phyloP scores from a whole-genome alignment of 2,888 invertebrate genomes.

The Lasius fuliginosus region DNA sequence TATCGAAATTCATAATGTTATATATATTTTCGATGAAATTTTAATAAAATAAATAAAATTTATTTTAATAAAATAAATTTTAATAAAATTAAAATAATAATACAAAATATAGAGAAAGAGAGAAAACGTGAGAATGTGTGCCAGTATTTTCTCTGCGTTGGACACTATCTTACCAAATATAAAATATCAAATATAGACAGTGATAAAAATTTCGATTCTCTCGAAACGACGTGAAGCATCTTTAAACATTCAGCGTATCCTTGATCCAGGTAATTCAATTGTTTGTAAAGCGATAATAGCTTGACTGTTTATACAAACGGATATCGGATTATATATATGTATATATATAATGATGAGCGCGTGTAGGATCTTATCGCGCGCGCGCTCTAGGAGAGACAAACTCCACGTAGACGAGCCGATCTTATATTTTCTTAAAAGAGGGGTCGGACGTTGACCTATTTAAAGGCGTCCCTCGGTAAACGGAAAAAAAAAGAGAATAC shows the following conservation, averaged over 20 bases:
- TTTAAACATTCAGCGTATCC: not conserved
- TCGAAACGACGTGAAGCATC: not conserved
- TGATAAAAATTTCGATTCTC: not conserved
- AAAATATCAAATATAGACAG: not conserved
- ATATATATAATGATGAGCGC: constrained; percentile 27
- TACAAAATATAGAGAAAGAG: not conserved
- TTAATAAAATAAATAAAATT: not conserved
- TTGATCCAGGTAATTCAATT: constrained; percentile 29
- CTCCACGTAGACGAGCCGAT: not conserved
- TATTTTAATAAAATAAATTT: not conserved
- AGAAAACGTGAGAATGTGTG: too few relatives aligned
- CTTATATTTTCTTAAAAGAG: not conserved
- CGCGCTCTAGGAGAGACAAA: not conserved
- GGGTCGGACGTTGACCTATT: not conserved
- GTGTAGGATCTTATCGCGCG: constrained; percentile 45
- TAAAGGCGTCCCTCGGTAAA: not conserved
- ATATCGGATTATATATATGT: constrained; percentile 34
- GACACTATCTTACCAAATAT: not conserved
- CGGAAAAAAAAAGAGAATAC: not conserved
- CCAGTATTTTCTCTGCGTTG: not conserved
- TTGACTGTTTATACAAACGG: not conserved
- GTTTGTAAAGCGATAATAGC: constrained; percentile 34
- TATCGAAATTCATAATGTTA: constrained; percentile 12
- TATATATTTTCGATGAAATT: not conserved
- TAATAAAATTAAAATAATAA: not conserved